Conservation (phyloP, 1,140 invertebrate genomes). For the Ganaspis sp. region DNA sequence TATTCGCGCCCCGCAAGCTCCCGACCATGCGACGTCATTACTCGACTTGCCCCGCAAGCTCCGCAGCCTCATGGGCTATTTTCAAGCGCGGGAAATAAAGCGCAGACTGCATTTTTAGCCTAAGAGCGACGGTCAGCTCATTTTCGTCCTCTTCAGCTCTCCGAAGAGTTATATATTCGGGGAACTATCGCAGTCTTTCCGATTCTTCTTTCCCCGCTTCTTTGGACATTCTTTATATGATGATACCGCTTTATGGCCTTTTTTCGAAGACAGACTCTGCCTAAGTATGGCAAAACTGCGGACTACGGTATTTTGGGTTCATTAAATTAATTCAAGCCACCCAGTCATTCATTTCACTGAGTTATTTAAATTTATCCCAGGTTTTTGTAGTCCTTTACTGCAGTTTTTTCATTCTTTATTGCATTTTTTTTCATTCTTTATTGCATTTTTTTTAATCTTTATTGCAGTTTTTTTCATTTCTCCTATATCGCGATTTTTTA, state of each 20-base stretch:
- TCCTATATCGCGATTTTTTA: no score
- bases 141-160: conserved; percentile 62
- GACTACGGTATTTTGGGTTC: no score
- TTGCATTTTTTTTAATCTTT: no score
- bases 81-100: conserved; percentile 73
- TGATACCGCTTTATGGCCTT: background rate
- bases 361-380: no score
- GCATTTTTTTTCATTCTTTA: no score
- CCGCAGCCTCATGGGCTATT: conserved; percentile 65
- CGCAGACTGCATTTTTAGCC: conserved; percentile 71
- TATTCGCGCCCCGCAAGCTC: background rate
- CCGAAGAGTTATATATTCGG: conserved; percentile 52
- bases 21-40: conserved; percentile 36
- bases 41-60: conserved; percentile 46
- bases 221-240: conserved; percentile 8
- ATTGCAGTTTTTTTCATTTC: no score
- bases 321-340: no score
- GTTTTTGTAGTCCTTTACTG: no score
- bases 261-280: background rate
- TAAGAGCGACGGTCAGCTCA: conserved; percentile 71
- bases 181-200: conserved; percentile 53
- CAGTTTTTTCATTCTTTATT: no score
- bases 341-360: no score
- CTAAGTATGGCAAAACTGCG: no score
- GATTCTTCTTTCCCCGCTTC: conserved; percentile 44